Evolutionary conservation across 1,140 invertebrate genomes (phyloP).

Genomic region (Sitobion miscanthi): DNA sequence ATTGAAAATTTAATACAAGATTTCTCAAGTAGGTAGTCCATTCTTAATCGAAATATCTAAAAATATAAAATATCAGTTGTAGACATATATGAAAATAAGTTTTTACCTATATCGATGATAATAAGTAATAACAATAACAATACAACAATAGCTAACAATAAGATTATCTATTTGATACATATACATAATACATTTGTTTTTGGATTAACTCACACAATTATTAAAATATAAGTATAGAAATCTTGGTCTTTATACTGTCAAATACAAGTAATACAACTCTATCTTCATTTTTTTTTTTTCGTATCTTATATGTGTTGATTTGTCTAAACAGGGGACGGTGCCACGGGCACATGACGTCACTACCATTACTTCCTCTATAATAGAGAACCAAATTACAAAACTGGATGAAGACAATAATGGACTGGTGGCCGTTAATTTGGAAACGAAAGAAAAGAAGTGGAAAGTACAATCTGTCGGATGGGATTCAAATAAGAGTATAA

Average conservation of each 20-base stretch:
- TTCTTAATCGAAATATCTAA: no score
- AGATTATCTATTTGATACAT: no score
- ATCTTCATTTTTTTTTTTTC: neutral
- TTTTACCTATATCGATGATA: no score
- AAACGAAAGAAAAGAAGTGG: conserved; percentile 51
- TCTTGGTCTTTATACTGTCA: no score
- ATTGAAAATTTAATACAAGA: no score
- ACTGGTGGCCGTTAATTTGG: conserved; percentile 34
- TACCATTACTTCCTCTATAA: neutral
- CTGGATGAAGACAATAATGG: conserved; percentile 43
- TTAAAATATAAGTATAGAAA: neutral
- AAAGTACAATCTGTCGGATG: conserved; percentile 44
- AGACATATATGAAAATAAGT: no score
- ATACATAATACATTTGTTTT: no score
- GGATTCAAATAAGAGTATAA: conserved; percentile 27
- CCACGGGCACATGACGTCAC: neutral
- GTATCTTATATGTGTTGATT: conserved; percentile 10
- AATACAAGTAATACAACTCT: neutral
- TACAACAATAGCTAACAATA: no score
- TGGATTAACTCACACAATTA: no score
- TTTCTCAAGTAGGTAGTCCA: no score
- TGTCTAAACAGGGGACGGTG: conserved; percentile 38
- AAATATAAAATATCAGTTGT: no score
- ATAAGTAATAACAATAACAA: no score
- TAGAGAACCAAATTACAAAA: conserved; percentile 36